These are phyloP conservation scores for Apamea epomidion DNA, from an alignment of 2,888 invertebrate genomes.

Conservation along the genomic window DNA sequence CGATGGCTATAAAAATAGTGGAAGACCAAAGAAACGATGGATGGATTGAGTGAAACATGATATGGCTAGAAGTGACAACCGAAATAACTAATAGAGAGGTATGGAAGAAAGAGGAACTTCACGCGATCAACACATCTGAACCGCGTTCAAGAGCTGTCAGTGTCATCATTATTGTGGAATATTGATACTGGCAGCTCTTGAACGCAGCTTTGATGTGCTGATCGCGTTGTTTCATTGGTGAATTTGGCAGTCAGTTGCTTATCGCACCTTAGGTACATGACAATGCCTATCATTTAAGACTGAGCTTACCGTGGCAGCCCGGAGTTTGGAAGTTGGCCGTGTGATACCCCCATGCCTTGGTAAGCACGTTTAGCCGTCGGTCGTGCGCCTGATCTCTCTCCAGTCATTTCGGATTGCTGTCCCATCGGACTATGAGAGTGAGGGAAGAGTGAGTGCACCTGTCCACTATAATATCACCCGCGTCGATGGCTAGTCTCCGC, in stretches of 20 bases:
- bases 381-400: too few relatives aligned
- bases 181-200: too few relatives aligned
- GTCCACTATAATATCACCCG: neutral
- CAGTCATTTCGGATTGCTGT: neutral
- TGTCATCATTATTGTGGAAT: too few relatives aligned
- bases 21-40: neutral
- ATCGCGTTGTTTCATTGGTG: too few relatives aligned
- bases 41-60: neutral
- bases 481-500: neutral
- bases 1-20: neutral
- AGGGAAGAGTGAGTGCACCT: neutral
- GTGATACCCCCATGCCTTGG: neutral
- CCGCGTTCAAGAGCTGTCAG: too few relatives aligned
- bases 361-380: neutral
- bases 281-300: too few relatives aligned
- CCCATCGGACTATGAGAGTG: neutral
- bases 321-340: neutral
- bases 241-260: too few relatives aligned
- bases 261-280: too few relatives aligned
- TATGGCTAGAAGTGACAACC: neutral
- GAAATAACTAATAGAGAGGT: neutral
- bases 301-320: neutral
- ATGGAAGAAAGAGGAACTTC: neutral
- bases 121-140: too few relatives aligned
- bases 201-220: too few relatives aligned